Evolutionary conservation across 1,140 invertebrate genomes (phyloP).

Genomic region (Bombus pyrosoma): DNA sequence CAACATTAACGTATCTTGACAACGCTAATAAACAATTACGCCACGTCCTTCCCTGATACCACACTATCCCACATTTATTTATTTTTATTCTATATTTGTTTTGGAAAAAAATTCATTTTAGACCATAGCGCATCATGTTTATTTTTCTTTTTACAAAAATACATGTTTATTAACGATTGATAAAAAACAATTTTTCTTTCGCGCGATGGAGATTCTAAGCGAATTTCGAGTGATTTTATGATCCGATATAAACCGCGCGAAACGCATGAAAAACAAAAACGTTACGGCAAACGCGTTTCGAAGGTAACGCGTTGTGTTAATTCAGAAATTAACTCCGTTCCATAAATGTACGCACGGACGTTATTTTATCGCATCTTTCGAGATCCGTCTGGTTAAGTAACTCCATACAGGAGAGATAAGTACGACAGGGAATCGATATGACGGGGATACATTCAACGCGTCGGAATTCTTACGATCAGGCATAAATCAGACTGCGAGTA

Average conservation of each 20-base stretch:
- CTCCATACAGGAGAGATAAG: neutral
- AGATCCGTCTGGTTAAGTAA: neutral
- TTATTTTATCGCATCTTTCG: neutral
- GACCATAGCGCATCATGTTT: too few relatives aligned
- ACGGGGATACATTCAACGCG: slow-evolving; percentile 45
- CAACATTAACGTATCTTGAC: too few relatives aligned
- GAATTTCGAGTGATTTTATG: slow-evolving; percentile 20
- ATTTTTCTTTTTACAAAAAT: too few relatives aligned
- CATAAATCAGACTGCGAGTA: slow-evolving; percentile 53
- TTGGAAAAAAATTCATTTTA: too few relatives aligned
- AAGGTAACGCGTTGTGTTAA: neutral
- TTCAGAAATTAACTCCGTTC: neutral
- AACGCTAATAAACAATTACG: too few relatives aligned
- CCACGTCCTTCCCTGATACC: too few relatives aligned
- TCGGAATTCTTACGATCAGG: slow-evolving; percentile 38
- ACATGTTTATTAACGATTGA: neutral
- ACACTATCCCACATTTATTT: too few relatives aligned
- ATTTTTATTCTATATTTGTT: too few relatives aligned
- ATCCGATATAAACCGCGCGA: neutral
- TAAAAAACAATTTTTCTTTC: neutral
- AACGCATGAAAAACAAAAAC: neutral
- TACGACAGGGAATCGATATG: slow-evolving; percentile 43
- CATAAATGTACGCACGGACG: neutral
- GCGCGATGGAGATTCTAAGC: neutral
- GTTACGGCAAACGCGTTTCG: neutral